Conservation (phyloP, 2,113 vertebrate genomes). For the Catharus minimus region DNA sequence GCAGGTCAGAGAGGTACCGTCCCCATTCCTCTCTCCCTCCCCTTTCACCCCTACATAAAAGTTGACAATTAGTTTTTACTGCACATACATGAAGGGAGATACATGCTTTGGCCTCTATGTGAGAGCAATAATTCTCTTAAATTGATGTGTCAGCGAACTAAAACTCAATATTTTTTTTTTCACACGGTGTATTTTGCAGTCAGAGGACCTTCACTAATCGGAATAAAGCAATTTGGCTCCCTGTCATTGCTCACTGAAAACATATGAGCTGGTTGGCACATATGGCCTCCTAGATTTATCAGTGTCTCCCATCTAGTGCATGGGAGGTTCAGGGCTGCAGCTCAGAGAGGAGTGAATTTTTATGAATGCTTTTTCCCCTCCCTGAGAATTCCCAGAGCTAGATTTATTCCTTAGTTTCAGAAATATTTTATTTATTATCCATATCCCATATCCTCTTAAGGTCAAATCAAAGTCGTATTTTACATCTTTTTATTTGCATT, state of each 20-base stretch:
- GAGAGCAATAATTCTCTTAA: constrained; percentile 81
- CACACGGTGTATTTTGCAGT: constrained; percentile 77
- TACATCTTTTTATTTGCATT: constrained; percentile 34
- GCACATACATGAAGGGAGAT: constrained; percentile 80
- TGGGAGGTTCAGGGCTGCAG: constrained; percentile 76
- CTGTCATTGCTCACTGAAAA: constrained; percentile 83
- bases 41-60: constrained; percentile 52
- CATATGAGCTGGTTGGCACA: constrained; percentile 79
- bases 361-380: constrained; percentile 69
- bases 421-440: constrained; percentile 68
- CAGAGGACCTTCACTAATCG: constrained; percentile 80
- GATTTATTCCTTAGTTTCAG: constrained; percentile 73
- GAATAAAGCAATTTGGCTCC: constrained; percentile 84
- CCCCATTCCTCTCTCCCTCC: neutral
- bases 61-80: constrained; percentile 78
- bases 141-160: constrained; percentile 82
- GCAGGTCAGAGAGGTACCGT: neutral
- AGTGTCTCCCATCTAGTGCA: constrained; percentile 79
- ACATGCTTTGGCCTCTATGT: constrained; percentile 76
- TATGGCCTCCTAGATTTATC: constrained; percentile 81
- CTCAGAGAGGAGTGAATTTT: constrained; percentile 72
- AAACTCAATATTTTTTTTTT: constrained; percentile 83
- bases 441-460: constrained; percentile 34
- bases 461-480: constrained; percentile 61
- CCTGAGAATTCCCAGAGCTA: constrained; percentile 57